phyloP scores from a whole-genome alignment of 1,140 invertebrate species.

The Agrypnia vestita region DNA sequence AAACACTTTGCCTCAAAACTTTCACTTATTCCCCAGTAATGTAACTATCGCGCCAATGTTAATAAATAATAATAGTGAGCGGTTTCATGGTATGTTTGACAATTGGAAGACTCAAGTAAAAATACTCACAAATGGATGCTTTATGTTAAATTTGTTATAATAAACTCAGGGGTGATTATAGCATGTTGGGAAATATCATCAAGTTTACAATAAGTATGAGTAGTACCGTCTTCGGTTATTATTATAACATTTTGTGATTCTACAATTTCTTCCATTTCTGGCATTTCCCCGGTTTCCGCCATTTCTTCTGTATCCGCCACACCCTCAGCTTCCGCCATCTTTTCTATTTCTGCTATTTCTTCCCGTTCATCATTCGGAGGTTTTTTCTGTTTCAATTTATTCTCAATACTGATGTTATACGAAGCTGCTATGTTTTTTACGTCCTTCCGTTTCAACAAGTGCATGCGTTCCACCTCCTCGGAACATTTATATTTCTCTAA shows the following conservation, averaged over 20 bases:
- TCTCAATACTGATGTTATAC: slow-evolving; percentile 8
- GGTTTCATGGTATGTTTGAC: no score
- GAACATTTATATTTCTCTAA: slow-evolving; percentile 17
- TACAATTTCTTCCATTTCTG: not conserved
- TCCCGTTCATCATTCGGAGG: not conserved
- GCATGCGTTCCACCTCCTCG: not conserved
- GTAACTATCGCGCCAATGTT: no score
- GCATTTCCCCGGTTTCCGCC: not conserved
- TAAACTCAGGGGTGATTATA: not conserved
- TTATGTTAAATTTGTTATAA: not conserved
- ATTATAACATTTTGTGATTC: slow-evolving; percentile 10
- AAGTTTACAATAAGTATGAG: not conserved
- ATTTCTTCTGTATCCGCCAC: not conserved
- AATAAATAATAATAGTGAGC: no score
- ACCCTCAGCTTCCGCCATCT: not conserved
- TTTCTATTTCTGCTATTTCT: not conserved
- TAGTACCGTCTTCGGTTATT: not conserved
- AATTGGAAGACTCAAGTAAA: no score
- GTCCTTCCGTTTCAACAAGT: slow-evolving; percentile 14
- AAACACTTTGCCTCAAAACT: no score
- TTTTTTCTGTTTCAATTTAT: slow-evolving; percentile 1
- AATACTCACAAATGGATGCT: no score
- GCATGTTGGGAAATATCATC: not conserved
- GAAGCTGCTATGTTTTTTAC: slow-evolving; percentile 3
- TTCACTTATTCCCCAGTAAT: no score